These are phyloP conservation scores for Dryocosmus kuriphilus DNA, from an alignment of 2,888 invertebrate species.

Conservation along the genomic window DNA sequence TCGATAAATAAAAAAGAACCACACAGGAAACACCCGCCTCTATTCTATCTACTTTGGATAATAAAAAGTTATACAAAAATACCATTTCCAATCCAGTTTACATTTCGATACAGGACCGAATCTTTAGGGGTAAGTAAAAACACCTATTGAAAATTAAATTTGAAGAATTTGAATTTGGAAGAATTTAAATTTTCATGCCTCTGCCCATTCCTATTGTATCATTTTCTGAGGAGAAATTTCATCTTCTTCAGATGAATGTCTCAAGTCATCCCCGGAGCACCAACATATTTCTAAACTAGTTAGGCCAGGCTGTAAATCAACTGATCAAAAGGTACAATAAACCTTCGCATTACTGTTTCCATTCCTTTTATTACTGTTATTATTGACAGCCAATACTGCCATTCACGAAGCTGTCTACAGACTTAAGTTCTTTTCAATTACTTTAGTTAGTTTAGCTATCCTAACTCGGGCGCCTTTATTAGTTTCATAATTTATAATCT, in stretches of 20 bases:
- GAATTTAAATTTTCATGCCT: too few species aligned
- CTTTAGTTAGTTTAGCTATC: too few species aligned
- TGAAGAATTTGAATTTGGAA: neutral
- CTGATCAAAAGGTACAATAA: slow-evolving; percentile 36
- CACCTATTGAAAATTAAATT: neutral
- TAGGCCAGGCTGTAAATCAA: slow-evolving; percentile 27
- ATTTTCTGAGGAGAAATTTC: neutral
- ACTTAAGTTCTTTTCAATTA: slow-evolving; percentile 35
- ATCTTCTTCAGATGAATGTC: slow-evolving; percentile 12
- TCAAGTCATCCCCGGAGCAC: neutral
- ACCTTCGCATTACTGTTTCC: slow-evolving; percentile 36
- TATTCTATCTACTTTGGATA: neutral
- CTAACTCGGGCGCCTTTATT: neutral
- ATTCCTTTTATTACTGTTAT: slow-evolving; percentile 16
- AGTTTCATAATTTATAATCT: neutral
- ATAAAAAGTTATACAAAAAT: neutral
- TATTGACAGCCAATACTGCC: neutral
- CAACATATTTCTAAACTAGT: slow-evolving; percentile 23
- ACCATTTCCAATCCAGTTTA: neutral
- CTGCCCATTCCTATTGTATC: neutral
- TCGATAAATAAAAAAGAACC: slow-evolving; percentile 24
- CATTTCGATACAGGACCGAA: neutral
- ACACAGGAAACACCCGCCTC: neutral
- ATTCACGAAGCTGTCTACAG: slow-evolving; percentile 2
- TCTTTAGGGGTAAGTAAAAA: neutral